Base-by-base conservation (phyloP, 2,797 vertebrate species). In the Knipowitschia caucasica region DNA sequence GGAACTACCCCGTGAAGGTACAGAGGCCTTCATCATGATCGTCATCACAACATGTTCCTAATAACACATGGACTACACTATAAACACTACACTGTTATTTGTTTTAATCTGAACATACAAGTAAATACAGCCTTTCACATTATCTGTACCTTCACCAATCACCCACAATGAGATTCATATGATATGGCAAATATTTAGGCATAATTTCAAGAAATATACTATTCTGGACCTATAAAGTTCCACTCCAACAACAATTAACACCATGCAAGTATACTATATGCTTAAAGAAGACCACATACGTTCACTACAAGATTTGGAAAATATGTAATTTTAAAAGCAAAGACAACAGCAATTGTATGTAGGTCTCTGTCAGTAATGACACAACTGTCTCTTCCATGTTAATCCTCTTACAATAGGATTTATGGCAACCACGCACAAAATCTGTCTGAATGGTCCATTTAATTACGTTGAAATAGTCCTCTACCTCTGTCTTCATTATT, bases 321-420 rank as follows among this genome's bases (percentile, higher is more conserved):
- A 17, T 34, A 23, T 5, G 26, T 47, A 2, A 14, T 12, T 23
- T 49, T 21, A 33, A 39, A 23, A 18, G 6, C 27, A 30, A 4
- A 6, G 29, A 23, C 29, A 49, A n/a, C 14, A 33, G 12, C 18
- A 49, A 49, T 9, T 3, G 7, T 31, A 23, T 33, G 11, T 20
- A 47, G 10, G 17, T 46, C n/a, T 27, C 14, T 44, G 42, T 44
- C n/a, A 4, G 24, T 18, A 27, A 17, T 30, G n/a, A 30, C 26
- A 46, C 44, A 30, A 18, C 11, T 30, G 43, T 45, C 45, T 47
- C 27, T 31, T 47, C 17, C 17, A 3, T 31, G 56, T 66, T 50
- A 83, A 87, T 86, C 83, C 60, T 79, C 75, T 86, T 82, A 83
- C 17, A 56, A 30, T 55, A 42, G 53, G 69, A 64, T 17, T 79